Evolutionary conservation across 1,140 invertebrate genomes (phyloP), one percentile per base, ranked within the genome.

Genomic region (Mamestra configurata): DNA sequence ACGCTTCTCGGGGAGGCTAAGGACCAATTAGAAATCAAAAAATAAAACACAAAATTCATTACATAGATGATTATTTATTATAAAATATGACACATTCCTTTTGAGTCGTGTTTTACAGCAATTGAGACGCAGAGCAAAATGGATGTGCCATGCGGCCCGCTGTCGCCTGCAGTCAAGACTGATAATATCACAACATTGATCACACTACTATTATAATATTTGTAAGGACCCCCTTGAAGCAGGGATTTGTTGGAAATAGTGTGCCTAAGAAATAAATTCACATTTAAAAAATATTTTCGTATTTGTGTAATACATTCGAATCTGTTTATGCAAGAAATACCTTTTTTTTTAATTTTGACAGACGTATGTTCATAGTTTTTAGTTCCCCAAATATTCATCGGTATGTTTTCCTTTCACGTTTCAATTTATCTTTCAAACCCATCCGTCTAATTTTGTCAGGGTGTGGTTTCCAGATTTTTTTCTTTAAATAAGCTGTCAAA

Each of bases 1-100:
- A n/a, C n/a, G n/a, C n/a, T n/a, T 15, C 15, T 49, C 15, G n/a
- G n/a, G 57, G 46, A n/a, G n/a, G 7, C 51, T 10, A 72, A 40
- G n/a, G 35, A 71, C 18, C 6, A 46, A n/a, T 53, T n/a, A n/a
- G n/a, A n/a, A n/a, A n/a, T n/a, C n/a, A 72, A 35, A 53, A 86
- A 92, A 89, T 90, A 87, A 92, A 92, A 89, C 76, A 77, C 79
- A 71, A 78, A 15, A 83, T 85, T 71, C 77, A 86, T 89, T 94
- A 94, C 93, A 94, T 94, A 94, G 90, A 94, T 93, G 92, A 91
- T 94, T 94, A 94, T 94, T 94, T 94, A 94, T 91, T 94, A 94
- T 94, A 94, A 94, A 94, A 94, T 94, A 94, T 94, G 93, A 93
- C 93, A 94, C 93, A 94, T 93, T 93, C 93, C 90, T 93, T 66